These are phyloP conservation scores for Spodoptera picta DNA, from an alignment of 2,888 invertebrate species.

Conservation along the genomic window DNA sequence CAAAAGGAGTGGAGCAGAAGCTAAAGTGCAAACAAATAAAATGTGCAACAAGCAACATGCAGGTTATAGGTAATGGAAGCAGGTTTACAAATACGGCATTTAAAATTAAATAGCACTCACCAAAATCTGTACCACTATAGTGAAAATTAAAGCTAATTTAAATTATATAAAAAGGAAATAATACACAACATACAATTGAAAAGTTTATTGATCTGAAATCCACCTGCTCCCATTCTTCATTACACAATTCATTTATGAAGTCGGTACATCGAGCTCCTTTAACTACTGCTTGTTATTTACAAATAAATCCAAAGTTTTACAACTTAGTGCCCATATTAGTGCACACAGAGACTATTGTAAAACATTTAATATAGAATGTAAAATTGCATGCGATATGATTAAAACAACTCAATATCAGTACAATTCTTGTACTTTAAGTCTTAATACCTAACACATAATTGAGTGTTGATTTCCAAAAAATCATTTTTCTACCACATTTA, in stretches of 20 bases:
- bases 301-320: constrained; percentile 23
- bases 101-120: constrained; percentile 45
- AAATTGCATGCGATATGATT: constrained; percentile 26
- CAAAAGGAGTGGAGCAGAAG: constrained; percentile 56
- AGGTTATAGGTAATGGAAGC: constrained; percentile 75
- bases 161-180: constrained; percentile 51
- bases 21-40: constrained; percentile 55
- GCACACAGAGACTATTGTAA: constrained; percentile 3
- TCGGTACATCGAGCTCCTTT: constrained; percentile 52
- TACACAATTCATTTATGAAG: constrained; percentile 51
- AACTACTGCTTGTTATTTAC: constrained; percentile 57
- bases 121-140: constrained; percentile 4
- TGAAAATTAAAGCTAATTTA: constrained; percentile 6
- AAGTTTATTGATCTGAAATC: constrained; percentile 67
- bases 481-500: constrained; percentile 26
- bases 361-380: constrained; percentile 11
- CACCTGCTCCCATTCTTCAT: constrained; percentile 76
- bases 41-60: constrained; percentile 56
- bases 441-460: constrained; percentile 25
- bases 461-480: constrained; percentile 9
- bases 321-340: constrained; percentile 7
- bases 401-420: constrained; percentile 41
- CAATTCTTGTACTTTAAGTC: constrained; percentile 51
- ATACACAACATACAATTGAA: constrained; percentile 59
- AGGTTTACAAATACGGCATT: constrained; percentile 66